phyloP scores from a whole-genome alignment of 2,113 vertebrate species.

The Malurus cyaneus region DNA sequence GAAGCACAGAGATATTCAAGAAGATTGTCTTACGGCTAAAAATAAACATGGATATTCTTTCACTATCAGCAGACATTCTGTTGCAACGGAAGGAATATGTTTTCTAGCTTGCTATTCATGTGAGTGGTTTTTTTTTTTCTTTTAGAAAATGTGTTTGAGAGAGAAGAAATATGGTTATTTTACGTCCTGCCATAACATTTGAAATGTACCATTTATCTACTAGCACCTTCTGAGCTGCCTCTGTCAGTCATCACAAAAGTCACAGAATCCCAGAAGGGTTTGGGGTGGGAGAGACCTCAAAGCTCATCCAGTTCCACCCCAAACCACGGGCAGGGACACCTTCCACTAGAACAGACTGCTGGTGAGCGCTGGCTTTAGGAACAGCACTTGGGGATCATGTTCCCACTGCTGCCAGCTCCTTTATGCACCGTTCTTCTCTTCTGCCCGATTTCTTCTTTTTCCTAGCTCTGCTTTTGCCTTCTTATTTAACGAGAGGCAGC shows the following conservation, averaged over 20 bases:
- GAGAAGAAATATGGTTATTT: not conserved
- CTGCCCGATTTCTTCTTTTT: not conserved
- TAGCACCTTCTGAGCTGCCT: not conserved
- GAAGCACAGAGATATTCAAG: constrained; percentile 9
- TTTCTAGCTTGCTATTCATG: not conserved
- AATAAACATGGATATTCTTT: not conserved
- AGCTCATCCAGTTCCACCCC: not conserved
- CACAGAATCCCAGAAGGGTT: not conserved
- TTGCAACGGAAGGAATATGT: not conserved
- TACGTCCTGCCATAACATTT: not conserved
- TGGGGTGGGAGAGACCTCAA: not conserved
- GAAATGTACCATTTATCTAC: not conserved
- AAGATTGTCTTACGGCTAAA: constrained; percentile 6
- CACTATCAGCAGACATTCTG: not conserved
- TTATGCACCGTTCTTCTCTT: fast-evolving
- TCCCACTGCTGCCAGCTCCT: not conserved
- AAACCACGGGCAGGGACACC: not conserved
- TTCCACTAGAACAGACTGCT: not conserved
- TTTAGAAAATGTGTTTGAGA: not conserved
- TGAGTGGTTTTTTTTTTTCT: not conserved
- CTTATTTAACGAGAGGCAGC: not conserved
- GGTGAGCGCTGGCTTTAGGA: not conserved
- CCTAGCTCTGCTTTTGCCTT: not conserved
- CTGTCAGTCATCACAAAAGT: not conserved
- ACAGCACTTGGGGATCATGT: not conserved